Evolutionary conservation across 2,888 invertebrate genomes (phyloP).

Genomic region (Caenorhabditis wallacei): DNA sequence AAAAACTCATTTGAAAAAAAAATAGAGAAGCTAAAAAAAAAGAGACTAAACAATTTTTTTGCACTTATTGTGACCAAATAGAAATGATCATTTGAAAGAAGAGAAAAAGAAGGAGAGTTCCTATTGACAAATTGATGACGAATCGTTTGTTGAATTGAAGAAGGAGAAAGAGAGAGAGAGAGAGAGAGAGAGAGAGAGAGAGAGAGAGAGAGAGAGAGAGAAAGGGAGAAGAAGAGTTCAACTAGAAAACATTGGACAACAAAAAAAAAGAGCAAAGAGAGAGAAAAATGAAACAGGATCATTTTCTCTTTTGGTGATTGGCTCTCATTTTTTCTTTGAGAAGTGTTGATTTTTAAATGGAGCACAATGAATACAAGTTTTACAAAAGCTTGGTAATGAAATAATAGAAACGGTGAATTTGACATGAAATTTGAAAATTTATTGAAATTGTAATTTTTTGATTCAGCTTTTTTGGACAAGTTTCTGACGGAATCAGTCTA

Average conservation of each 20-base stretch:
- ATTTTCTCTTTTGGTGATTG: neutral
- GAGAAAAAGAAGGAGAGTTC: neutral
- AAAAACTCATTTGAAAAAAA: neutral
- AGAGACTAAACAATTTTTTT: neutral
- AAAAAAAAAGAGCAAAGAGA: constrained; percentile 23
- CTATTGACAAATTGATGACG: constrained; percentile 32
- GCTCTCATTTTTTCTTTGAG: constrained; percentile 6
- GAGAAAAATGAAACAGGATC: neutral
- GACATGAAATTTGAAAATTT: too few relatives aligned
- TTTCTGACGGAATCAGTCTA: too few relatives aligned
- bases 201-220: constrained; percentile 7
- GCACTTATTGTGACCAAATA: neutral
- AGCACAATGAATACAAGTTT: too few relatives aligned
- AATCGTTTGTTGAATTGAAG: constrained; percentile 9
- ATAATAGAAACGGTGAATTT: too few relatives aligned
- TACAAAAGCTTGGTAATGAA: too few relatives aligned
- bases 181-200: neutral
- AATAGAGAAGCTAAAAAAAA: neutral
- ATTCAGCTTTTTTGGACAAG: too few relatives aligned
- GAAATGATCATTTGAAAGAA: constrained; percentile 12
- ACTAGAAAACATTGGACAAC: constrained; percentile 53
- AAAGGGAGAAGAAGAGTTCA: constrained; percentile 47
- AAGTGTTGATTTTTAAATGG: neutral
- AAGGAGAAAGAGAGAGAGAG: neutral
- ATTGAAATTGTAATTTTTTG: too few relatives aligned